These are phyloP conservation scores for Hippocampus comes DNA, from an alignment of 2,113 vertebrate genomes.

Conservation along the genomic window DNA sequence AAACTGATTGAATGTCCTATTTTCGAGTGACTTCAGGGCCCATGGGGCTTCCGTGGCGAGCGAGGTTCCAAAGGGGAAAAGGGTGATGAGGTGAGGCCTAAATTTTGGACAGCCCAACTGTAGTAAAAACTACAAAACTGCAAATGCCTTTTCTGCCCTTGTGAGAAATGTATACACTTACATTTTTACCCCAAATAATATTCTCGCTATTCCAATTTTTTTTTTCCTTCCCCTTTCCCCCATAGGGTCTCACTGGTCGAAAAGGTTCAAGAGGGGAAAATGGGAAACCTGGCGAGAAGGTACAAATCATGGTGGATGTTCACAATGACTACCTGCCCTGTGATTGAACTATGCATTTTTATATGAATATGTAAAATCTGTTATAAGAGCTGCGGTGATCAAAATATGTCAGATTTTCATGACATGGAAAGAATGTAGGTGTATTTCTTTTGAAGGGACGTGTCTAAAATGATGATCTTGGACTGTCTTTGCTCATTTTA, in stretches of 20 bases:
- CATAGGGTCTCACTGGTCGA: constrained; percentile 75
- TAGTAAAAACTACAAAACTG: not conserved
- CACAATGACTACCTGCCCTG: not conserved
- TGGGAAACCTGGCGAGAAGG: constrained; percentile 81
- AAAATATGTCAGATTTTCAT: too few species aligned
- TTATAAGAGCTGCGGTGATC: too few species aligned
- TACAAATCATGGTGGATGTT: constrained; percentile 43
- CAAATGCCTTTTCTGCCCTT: not conserved
- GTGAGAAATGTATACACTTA: not conserved
- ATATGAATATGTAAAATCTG: not conserved
- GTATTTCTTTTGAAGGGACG: too few species aligned
- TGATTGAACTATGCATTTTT: not conserved
- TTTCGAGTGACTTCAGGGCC: constrained; percentile 67
- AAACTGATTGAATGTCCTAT: not conserved
- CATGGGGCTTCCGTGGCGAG: constrained; percentile 81
- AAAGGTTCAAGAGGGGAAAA: constrained; percentile 71
- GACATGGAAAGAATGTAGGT: not conserved
- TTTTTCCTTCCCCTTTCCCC: not conserved
- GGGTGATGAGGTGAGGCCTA: constrained; percentile 82
- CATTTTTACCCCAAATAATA: not conserved
- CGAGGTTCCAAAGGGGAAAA: constrained; percentile 76
- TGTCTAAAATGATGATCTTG: not conserved
- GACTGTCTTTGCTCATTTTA: constrained; percentile 36
- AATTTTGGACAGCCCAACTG: not conserved
- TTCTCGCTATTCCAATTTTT: not conserved